Base-by-base conservation (phyloP, 1,140 invertebrate species). In the Drosophila serrata region DNA sequence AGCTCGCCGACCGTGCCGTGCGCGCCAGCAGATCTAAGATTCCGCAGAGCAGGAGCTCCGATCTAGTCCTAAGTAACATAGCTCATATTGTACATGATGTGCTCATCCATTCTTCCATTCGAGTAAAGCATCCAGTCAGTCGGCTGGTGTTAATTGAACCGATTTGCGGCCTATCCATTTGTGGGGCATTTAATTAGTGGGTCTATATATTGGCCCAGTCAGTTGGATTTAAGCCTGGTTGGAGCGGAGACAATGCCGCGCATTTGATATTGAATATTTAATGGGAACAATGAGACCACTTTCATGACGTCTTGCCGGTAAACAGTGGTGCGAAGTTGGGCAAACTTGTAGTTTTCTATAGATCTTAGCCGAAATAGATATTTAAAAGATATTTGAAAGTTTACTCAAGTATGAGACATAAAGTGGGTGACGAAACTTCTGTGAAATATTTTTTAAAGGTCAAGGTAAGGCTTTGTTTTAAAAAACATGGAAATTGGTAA, bases 1-100 rank as follows among this genome's bases (percentile, higher is more conserved):
- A 92, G 40, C 17, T 85, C 22, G 78, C 80, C 46, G 90, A 92
- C 78, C 80, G 82, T 15, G 53, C 63, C 1, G 77, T 85, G 27
- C 81, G 90, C n/a, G 81, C 75, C 62, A 67, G 12, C 90, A 92
- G 51, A 37, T 90, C 43, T 90, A 87, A 43, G 49, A 53, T 9
- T 31, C 17, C 17, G 31, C 49, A 22, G 12, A 35, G 7, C 17
- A 6, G 33, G 19, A 48, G 7, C 15, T 39, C 55, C 19, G 11
- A n/a, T 15, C 31, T 69, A 77, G 48, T 40, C 58, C 57, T 79
- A 73, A 79, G 67, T 58, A 49, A 51, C 19, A 22, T 53, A 53
- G 29, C 61, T 31, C 29, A 64, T 64, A 64, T 27, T 59, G 51
- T 64, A 27, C 40, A 56, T 37, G 37, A 56, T 57, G 31, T 55